phyloP scores from a whole-genome alignment of 2,113 vertebrate species.

The Centrocercus urophasianus region DNA sequence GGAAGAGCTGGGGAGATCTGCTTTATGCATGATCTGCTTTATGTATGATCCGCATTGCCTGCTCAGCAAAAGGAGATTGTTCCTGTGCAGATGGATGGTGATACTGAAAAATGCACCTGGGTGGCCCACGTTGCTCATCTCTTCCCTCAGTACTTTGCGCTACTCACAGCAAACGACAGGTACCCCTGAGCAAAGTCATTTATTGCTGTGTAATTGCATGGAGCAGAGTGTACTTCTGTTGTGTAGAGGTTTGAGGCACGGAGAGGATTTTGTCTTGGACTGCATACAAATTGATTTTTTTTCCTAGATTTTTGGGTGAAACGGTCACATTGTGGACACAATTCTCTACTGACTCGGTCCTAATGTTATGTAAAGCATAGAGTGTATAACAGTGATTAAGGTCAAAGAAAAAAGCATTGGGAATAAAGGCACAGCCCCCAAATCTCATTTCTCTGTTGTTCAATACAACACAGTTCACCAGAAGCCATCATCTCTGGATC shows the following conservation, averaged over 20 bases:
- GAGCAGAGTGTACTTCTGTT: background rate
- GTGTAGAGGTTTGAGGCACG: background rate
- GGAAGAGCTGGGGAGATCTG: background rate
- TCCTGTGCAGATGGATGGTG: slow-evolving; percentile 3
- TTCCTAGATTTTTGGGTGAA: background rate
- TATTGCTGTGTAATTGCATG: background rate
- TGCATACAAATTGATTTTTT: background rate
- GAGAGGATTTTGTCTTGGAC: background rate
- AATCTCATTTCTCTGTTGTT: background rate
- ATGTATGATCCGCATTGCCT: slow-evolving; percentile 44
- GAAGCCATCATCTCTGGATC: background rate
- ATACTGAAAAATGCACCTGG: background rate
- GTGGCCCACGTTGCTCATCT: background rate
- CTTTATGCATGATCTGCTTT: slow-evolving; percentile 56
- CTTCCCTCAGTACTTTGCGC: background rate
- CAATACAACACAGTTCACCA: background rate
- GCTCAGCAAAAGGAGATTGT: slow-evolving; percentile 44
- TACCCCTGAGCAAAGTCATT: background rate
- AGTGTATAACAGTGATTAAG: background rate
- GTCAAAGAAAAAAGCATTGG: background rate
- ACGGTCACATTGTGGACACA: background rate
- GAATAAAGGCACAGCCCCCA: background rate
- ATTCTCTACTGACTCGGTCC: background rate
- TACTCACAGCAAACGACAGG: background rate
- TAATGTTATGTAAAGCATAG: background rate